Conservation (phyloP, 2,797 vertebrate species). For the Sebastolobus altivelis region DNA sequence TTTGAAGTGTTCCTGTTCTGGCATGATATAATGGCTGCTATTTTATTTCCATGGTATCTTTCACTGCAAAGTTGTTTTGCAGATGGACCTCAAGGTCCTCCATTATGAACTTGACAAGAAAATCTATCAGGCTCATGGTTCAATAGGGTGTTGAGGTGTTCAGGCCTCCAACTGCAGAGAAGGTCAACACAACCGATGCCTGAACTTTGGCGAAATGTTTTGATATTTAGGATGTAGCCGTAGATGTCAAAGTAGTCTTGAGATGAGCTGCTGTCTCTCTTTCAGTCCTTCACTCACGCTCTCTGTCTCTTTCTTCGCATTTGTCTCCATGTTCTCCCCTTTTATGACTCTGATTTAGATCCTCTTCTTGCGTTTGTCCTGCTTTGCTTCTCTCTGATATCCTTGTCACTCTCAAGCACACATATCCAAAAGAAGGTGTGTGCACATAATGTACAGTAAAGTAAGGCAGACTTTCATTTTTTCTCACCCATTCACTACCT, state of each 20-base stretch:
- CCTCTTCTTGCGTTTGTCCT: neutral
- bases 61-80: neutral
- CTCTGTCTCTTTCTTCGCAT: neutral
- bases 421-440: neutral
- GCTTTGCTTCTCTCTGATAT: neutral
- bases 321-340: neutral
- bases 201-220: slow-evolving; percentile 56
- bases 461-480: slow-evolving; percentile 2
- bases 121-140: neutral
- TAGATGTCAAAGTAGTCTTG: slow-evolving; percentile 22
- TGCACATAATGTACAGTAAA: neutral
- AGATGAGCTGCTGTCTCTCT: slow-evolving; percentile 2
- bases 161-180: slow-evolving; percentile 13
- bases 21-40: neutral
- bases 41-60: neutral
- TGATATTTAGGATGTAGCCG: slow-evolving; percentile 30
- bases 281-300: neutral
- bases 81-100: neutral
- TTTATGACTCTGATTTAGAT: neutral
- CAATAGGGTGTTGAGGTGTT: neutral
- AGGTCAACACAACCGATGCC: slow-evolving; percentile 29
- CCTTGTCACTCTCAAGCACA: neutral
- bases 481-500: neutral
- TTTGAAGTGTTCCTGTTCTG: neutral
- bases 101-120: slow-evolving; percentile 6